Evolutionary conservation across 2,888 invertebrate species (phyloP).

Genomic region (Bembecia ichneumoniformis): DNA sequence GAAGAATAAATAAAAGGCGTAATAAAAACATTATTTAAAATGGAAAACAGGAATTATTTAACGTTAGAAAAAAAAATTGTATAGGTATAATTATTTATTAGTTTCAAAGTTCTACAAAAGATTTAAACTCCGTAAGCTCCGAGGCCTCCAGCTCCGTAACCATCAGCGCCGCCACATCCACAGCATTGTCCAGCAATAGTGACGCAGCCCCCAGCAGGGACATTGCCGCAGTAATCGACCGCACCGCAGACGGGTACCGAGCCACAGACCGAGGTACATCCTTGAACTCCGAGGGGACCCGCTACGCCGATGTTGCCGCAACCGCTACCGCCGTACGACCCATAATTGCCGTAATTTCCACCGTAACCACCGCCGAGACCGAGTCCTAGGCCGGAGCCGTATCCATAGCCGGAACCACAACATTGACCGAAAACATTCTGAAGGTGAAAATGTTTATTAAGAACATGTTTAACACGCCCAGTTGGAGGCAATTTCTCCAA

Average conservation of each 20-base stretch:
- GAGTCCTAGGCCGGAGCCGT: not conserved
- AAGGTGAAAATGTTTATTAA: not conserved
- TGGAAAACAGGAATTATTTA: no score
- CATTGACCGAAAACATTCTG: not conserved
- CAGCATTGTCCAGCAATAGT: slow-evolving; percentile 21
- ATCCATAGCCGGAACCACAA: not conserved
- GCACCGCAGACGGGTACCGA: slow-evolving; percentile 25
- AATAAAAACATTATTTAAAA: no score
- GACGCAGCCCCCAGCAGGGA: slow-evolving; percentile 25
- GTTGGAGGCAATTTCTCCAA: no score
- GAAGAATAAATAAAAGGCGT: no score
- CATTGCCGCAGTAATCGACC: slow-evolving; percentile 21
- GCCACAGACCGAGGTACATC: slow-evolving; percentile 22
- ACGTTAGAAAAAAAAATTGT: no score
- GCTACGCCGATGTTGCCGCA: not conserved
- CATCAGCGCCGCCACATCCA: slow-evolving; percentile 13
- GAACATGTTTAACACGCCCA: not conserved
- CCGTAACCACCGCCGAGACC: not conserved
- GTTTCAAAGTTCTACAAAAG: no score
- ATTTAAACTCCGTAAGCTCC: not conserved
- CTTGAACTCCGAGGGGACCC: slow-evolving; percentile 4
- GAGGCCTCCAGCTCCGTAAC: not conserved
- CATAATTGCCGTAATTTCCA: not conserved
- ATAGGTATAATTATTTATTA: no score
- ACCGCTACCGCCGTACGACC: not conserved